Evolutionary conservation across 2,113 vertebrate genomes (phyloP).

Genomic region (Marmota monax): DNA sequence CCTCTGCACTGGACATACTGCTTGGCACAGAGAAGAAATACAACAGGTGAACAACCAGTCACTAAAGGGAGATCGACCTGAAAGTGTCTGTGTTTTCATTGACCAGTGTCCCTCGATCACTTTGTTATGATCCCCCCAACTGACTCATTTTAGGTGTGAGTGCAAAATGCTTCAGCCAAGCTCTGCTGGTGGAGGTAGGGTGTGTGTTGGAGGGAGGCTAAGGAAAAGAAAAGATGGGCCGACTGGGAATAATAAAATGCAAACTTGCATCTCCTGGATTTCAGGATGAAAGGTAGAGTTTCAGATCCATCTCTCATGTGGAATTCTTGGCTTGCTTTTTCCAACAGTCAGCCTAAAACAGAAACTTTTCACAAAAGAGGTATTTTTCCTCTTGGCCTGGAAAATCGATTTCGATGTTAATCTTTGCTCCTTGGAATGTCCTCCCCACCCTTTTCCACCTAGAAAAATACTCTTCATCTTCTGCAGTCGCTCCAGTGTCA

Average conservation of each 20-base stretch:
- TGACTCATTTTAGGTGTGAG: background rate
- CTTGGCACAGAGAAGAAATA: background rate
- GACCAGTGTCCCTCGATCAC: background rate
- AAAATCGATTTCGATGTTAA: slow-evolving; percentile 70
- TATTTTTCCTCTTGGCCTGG: slow-evolving; percentile 73
- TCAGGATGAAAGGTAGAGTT: slow-evolving; percentile 44
- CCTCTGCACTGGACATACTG: background rate
- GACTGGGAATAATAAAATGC: slow-evolving; percentile 56
- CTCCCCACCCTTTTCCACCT: background rate
- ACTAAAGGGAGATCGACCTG: background rate
- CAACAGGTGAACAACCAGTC: background rate
- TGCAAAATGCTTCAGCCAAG: slow-evolving; percentile 14
- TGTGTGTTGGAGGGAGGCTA: background rate
- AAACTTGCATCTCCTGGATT: slow-evolving; percentile 48
- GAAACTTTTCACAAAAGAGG: slow-evolving; percentile 69
- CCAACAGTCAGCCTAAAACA: slow-evolving; percentile 52
- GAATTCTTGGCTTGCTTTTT: slow-evolving; percentile 68
- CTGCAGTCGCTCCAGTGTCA: background rate
- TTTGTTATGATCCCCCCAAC: background rate
- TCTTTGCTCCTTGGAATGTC: slow-evolving; percentile 52
- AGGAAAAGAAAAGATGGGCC: background rate
- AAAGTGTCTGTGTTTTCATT: background rate
- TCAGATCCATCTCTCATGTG: slow-evolving; percentile 49
- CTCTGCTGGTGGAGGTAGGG: background rate
- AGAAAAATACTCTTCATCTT: slow-evolving; percentile 27